phyloP scores from a whole-genome alignment of 2,797 vertebrate genomes.

The Peromyscus attwateri region DNA sequence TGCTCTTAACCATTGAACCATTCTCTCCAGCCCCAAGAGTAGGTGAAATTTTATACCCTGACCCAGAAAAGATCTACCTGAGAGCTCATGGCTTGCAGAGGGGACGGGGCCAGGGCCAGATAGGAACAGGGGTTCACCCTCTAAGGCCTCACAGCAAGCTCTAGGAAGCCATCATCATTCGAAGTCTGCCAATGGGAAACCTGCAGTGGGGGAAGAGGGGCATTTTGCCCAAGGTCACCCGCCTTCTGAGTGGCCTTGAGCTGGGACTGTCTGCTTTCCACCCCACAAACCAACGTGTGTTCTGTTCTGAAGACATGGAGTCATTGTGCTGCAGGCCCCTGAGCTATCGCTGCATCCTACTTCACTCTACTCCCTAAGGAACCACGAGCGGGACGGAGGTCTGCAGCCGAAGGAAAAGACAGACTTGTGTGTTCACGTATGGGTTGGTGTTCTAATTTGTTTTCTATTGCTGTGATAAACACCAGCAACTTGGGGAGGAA shows the following conservation, averaged over 20 bases:
- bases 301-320: not conserved
- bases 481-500: not conserved
- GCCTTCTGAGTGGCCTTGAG: not conserved
- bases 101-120: not conserved
- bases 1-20: too few relatives aligned
- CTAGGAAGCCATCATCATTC: not conserved
- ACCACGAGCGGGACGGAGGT: not conserved
- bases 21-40: too few relatives aligned
- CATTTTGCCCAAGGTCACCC: not conserved
- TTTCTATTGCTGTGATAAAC: not conserved
- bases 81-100: not conserved
- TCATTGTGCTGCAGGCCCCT: not conserved
- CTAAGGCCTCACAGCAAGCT: not conserved
- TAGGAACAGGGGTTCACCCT: not conserved
- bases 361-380: not conserved
- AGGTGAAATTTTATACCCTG: not conserved
- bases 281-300: not conserved
- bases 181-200: not conserved
- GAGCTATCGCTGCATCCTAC: accelerated
- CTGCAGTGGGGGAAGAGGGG: not conserved
- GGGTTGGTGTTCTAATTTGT: not conserved
- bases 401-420: not conserved
- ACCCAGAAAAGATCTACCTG: not conserved
- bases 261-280: not conserved
- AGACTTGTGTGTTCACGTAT: not conserved